These are phyloP conservation scores for Passer montanus DNA, from an alignment of 2,113 vertebrate species.

Conservation along the genomic window DNA sequence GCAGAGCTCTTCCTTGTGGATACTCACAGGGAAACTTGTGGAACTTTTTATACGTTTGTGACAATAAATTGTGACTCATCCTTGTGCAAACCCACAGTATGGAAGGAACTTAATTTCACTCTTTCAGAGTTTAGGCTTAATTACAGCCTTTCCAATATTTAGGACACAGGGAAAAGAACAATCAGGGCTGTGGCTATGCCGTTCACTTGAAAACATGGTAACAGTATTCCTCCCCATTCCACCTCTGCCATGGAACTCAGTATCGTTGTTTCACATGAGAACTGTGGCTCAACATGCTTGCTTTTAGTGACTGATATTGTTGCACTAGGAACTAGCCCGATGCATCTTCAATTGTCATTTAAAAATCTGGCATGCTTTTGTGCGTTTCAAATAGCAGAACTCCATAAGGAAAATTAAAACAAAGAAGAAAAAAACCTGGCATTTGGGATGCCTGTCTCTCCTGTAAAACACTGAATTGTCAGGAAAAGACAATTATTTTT, in stretches of 20 bases:
- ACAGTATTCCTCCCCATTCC: neutral
- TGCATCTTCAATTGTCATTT: neutral
- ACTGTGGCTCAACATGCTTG: neutral
- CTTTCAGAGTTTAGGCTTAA: neutral
- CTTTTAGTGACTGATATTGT: neutral
- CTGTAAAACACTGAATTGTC: neutral
- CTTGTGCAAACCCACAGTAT: neutral
- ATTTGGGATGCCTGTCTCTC: neutral
- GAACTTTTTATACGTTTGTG: too few relatives aligned
- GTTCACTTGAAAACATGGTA: neutral
- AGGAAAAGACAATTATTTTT: neutral
- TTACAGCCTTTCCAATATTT: neutral
- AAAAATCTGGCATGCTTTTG: neutral
- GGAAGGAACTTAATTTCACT: neutral
- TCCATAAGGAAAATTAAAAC: neutral
- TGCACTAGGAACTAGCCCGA: neutral
- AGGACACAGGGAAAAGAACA: neutral
- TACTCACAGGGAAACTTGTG: neutral
- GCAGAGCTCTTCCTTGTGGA: neutral
- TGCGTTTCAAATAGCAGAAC: neutral
- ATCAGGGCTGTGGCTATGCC: neutral
- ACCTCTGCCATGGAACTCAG: fast-evolving
- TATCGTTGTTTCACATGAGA: neutral
- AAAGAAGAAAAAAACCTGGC: neutral
- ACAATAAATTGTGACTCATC: neutral